Base-by-base conservation (phyloP, 2,113 vertebrate species). In the Ophiodon elongatus region DNA sequence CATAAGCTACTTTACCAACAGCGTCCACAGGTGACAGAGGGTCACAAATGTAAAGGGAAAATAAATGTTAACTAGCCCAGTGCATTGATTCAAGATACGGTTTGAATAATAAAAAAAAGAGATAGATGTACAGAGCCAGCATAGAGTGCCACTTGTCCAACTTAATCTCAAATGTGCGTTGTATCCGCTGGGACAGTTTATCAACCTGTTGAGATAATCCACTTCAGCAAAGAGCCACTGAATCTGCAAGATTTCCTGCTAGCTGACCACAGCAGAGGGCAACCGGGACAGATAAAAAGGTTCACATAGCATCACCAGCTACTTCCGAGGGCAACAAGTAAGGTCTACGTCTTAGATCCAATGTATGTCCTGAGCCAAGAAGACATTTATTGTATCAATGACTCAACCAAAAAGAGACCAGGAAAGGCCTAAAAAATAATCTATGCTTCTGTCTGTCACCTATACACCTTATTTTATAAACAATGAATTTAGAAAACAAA, bases 191-290 rank as follows among this genome's bases (percentile, higher is more conserved):
- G 3, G 64, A 74, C 23, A 64, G 68, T 66, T 76, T 63, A 47
- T 87, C 74, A 68, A 68, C 76, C 47, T 64, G 1, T n/a, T 66
- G 43, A 67, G 70, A 47, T 90, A 84, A 91, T 91, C 85, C 75
- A 68, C 62, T 43, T 83, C 68, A 80, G 64, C n/a, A 11, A 54
- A 73, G 33, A 59, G 45, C 47, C 35, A 17, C 35, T 75, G 25
- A 83, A 37, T 63, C 77, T 47, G 10, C 59, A 67, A 31, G 68
- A 68, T n/a, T 27, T 13, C 79, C 71, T 37, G 29, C 43, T 62
- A 41, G 59, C 25, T 39, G 21, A 68, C 33, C 29, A 0, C 56
- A 33, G 45, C 23, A 52, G 15, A 59, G 25, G 29, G n/a, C 25
- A 43, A 37, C 15, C 27, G 50, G 41, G 39, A 35, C 6, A 6